Percentiles rank a stretch among this genome's conserved stretches.
Conservation (phyloP, 2,113 vertebrate genomes). For the Scatophagus argus region DNA sequence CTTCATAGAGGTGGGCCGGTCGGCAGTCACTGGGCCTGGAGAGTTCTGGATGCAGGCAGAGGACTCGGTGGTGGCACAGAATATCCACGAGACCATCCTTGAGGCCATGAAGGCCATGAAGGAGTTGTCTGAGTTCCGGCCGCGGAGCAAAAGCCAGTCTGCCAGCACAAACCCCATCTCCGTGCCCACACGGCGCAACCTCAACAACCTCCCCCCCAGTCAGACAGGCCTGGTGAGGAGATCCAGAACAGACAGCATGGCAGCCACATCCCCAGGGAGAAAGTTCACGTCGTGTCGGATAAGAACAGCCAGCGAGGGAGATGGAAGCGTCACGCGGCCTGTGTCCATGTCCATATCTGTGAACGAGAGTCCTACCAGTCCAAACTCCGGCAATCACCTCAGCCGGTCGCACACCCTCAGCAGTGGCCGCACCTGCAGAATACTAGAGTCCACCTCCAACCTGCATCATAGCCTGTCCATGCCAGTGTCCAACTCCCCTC, state of each 20-base stretch:
- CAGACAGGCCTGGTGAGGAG: slow-evolving; percentile 87
- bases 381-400: slow-evolving; percentile 82
- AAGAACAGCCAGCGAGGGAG: slow-evolving; percentile 90
- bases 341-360: slow-evolving; percentile 81
- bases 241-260: slow-evolving; percentile 87
- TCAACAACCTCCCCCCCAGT: slow-evolving; percentile 88
- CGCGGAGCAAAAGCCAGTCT: slow-evolving; percentile 97
- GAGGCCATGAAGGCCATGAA: slow-evolving; percentile 98
- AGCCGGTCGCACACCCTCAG: slow-evolving; percentile 87
- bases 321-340: slow-evolving; percentile 83
- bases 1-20: slow-evolving; percentile 97
- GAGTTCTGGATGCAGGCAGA: slow-evolving; percentile 99
- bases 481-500: slow-evolving; percentile 89
- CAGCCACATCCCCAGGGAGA: slow-evolving; percentile 74
- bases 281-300: slow-evolving; percentile 84
- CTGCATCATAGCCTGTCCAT: slow-evolving; percentile 91
- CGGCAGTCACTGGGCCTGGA: slow-evolving; percentile 94
- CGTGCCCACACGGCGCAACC: slow-evolving; percentile 85
- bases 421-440: slow-evolving; percentile 77
- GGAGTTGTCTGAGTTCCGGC: slow-evolving; percentile 95
- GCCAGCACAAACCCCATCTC: slow-evolving; percentile 87
- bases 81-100: slow-evolving; percentile 98
- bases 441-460: slow-evolving; percentile 78
- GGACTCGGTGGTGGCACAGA: slow-evolving; percentile 96
- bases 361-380: slow-evolving; percentile 88